Percentiles rank a stretch among this genome's conserved stretches.
phyloP scores from a whole-genome alignment of 2,113 vertebrate species.

The Lutjanus erythropterus region DNA sequence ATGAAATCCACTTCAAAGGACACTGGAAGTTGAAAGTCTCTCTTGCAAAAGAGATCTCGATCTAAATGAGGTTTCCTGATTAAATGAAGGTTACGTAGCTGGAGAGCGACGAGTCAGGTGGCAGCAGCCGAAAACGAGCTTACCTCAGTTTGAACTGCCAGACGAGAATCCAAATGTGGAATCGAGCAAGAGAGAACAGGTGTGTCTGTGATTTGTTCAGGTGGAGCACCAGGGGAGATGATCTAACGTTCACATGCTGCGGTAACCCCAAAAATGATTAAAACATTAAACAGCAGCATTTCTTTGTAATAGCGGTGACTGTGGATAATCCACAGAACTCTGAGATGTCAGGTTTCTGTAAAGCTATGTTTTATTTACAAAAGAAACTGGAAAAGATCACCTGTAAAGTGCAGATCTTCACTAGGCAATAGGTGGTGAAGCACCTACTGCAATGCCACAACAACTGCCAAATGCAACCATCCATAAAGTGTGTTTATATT shows the following conservation, averaged over 20 bases:
- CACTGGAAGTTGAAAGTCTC: background rate
- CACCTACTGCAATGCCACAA: too few species aligned
- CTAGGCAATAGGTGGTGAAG: too few species aligned
- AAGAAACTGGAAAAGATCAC: too few species aligned
- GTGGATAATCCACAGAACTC: background rate
- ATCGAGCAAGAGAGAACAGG: background rate
- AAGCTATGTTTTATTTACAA: background rate
- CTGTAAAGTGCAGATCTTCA: too few species aligned
- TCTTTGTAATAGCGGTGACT: background rate
- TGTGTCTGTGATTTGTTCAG: background rate
- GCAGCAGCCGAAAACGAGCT: background rate
- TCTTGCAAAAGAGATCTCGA: too few species aligned
- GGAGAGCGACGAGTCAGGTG: background rate
- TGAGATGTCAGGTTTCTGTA: background rate
- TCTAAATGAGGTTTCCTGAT: background rate
- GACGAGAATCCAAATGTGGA: background rate
- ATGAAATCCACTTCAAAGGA: conserved; percentile 2
- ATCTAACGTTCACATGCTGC: background rate
- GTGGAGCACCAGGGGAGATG: background rate
- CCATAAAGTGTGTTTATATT: too few species aligned
- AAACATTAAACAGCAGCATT: background rate
- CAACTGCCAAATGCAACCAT: too few species aligned
- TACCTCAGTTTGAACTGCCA: background rate
- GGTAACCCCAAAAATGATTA: background rate
- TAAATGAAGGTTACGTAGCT: background rate